Conservation (phyloP, 2,113 vertebrate species). For the Serinus canaria region DNA sequence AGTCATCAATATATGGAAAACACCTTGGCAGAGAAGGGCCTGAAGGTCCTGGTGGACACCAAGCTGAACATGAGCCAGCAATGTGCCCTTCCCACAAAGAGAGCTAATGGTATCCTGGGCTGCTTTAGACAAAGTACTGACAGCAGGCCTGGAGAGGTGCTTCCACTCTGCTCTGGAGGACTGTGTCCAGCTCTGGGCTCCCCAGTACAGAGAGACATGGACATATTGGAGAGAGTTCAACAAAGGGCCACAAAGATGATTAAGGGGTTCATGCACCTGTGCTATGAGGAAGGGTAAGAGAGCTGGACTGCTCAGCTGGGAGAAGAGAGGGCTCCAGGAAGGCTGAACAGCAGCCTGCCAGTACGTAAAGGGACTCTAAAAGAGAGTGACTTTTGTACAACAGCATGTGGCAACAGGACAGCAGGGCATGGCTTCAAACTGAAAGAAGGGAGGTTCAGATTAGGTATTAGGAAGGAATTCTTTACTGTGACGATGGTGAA, state of each 20-base stretch:
- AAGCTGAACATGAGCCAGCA: neutral
- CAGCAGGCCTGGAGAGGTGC: neutral
- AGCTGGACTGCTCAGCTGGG: neutral
- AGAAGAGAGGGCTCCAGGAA: neutral
- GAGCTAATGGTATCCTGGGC: neutral
- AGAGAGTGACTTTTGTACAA: neutral
- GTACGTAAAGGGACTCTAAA: neutral
- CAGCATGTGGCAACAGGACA: accelerated
- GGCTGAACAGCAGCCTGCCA: neutral
- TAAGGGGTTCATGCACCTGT: neutral
- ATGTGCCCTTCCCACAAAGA: neutral
- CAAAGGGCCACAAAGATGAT: neutral
- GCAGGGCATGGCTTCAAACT: neutral
- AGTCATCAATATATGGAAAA: neutral
- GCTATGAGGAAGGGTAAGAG: neutral
- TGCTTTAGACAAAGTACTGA: neutral
- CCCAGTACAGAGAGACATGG: neutral
- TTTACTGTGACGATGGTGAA: neutral
- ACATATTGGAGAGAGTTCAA: neutral
- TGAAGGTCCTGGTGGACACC: neutral
- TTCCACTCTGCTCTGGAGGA: accelerated
- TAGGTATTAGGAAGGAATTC: neutral
- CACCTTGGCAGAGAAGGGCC: neutral
- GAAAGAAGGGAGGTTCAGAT: neutral
- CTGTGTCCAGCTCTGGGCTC: neutral